Evolutionary conservation across 2,888 invertebrate species (phyloP).

Genomic region (Acrocera orbiculus): DNA sequence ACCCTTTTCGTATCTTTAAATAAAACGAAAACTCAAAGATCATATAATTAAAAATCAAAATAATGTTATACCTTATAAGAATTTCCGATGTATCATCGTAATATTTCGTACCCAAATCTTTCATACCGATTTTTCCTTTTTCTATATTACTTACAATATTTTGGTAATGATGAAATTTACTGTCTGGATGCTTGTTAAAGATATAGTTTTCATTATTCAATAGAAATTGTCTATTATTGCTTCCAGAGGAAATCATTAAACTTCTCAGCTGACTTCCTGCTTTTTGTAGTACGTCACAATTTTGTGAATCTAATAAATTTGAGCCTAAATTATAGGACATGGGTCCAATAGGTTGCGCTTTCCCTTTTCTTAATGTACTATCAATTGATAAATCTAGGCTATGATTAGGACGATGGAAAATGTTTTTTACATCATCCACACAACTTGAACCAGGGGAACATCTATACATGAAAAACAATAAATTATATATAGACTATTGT

Average conservation of each 20-base stretch:
- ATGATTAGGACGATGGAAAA: conserved; percentile 14
- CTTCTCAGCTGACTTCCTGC: conserved; percentile 18
- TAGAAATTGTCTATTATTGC: conserved; percentile 9
- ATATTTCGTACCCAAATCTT: conserved; percentile 9
- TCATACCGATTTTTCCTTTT: conserved; percentile 6
- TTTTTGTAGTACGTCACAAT: conserved; percentile 16
- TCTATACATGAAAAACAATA: no score
- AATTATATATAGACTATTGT: no score
- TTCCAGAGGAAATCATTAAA: conserved; percentile 15
- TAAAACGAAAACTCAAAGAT: no score
- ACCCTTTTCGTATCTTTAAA: conserved; percentile 9
- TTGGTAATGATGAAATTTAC: no score
- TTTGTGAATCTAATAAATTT: conserved; percentile 13
- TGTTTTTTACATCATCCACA: conserved; percentile 11
- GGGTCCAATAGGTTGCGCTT: conserved; percentile 1
- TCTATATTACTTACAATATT: conserved; percentile 8
- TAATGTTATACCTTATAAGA: conserved; percentile 12
- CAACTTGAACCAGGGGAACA: no score
- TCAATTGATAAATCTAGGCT: conserved; percentile 15
- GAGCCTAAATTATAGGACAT: conserved; percentile 9
- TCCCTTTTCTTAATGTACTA: conserved; percentile 5
- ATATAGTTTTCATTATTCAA: conserved; percentile 7
- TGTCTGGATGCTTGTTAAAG: no score
- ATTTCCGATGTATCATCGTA: conserved; percentile 11
- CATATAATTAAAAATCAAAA: no score